Percentiles rank a stretch among this genome's conserved stretches.
phyloP scores from a whole-genome alignment of 2,797 vertebrate genomes.

The Anguilla marmorata region DNA sequence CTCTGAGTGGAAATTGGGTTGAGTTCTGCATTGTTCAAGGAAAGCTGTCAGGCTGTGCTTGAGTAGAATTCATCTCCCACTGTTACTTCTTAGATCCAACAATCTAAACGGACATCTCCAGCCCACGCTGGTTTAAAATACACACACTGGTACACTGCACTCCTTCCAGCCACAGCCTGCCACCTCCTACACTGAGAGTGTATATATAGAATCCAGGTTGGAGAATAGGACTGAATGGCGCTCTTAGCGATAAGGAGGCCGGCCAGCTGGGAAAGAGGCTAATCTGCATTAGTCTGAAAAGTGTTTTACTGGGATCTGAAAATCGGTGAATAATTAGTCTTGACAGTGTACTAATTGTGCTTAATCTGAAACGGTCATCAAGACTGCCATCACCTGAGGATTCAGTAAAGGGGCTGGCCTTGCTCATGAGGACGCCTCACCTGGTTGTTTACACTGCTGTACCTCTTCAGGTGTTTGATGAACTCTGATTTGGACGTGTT shows the following conservation, averaged over 20 bases:
- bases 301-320: slow-evolving; percentile 64
- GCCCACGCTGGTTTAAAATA: neutral
- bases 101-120: neutral
- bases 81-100: neutral
- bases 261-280: slow-evolving; percentile 60
- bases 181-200: slow-evolving; percentile 21
- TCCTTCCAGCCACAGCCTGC: neutral
- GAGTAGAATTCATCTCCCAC: neutral
- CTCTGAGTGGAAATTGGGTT: neutral
- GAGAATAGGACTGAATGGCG: slow-evolving; percentile 50
- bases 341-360: slow-evolving; percentile 54
- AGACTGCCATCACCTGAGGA: slow-evolving; percentile 44
- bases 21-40: neutral
- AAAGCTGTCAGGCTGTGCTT: neutral
- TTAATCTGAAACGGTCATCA: slow-evolving; percentile 47
- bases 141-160: slow-evolving; percentile 10
- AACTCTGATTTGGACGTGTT: slow-evolving; percentile 89
- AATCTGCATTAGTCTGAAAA: slow-evolving; percentile 72
- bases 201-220: slow-evolving; percentile 62
- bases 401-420: neutral
- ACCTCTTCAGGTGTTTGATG: slow-evolving; percentile 92
- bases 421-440: slow-evolving; percentile 63
- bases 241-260: slow-evolving; percentile 48
- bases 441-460: slow-evolving; percentile 80
- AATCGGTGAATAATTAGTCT: slow-evolving; percentile 52